Evolutionary conservation across 1,140 invertebrate species (phyloP), one percentile per base, ranked within the genome.

Genomic region (Caenorhabditis elegans): DNA sequence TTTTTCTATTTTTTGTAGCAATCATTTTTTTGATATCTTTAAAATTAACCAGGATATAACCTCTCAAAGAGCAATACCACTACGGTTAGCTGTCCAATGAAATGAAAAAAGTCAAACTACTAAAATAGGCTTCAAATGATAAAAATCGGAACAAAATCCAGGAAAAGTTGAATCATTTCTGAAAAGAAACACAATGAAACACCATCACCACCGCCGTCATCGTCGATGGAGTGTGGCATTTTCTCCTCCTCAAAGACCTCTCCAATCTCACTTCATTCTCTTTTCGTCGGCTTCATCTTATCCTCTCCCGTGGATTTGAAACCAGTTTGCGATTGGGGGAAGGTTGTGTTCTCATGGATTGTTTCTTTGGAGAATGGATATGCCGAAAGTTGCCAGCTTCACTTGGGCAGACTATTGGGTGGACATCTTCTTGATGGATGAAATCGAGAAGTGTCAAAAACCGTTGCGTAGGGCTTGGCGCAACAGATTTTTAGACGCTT

Each of bases 371-470:
- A 10, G 11, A 26, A 26, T 11, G 34, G 34, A 39, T 70, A 11
- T 70, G 60, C 60, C 60, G 60, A 26, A 70, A 31, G 34, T 31
- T 28, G 4, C 19, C 53, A 10, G 39, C 39, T 39, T 43, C 22
- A 39, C 34, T 34, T 34, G 60, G 31, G 55, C 15, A n/a, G 60
- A 11, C 34, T 19, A 6, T 43, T 43, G 15, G 39, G 15, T 43
- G 39, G 15, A 15, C 6, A 15, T 8, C 22, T 39, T 70, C 34
- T 70, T 39, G 60, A 70, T 70, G 60, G 34, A 39, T 70, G 60
- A 70, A 70, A 70, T 70, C 60, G 60, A 70, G 34, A 70, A 70
- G 60, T 70, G 60, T 39, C 60, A 70, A 70, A 70, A 70, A 60
- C 53, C 53, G 26, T 60, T 70, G 60, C 60, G 60, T 70, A 24